A percentile compares a stretch with the other conserved stretches of the same genome.
Evolutionary conservation across 2,888 invertebrate species (phyloP).

Genomic region (Antheraea yamamai): DNA sequence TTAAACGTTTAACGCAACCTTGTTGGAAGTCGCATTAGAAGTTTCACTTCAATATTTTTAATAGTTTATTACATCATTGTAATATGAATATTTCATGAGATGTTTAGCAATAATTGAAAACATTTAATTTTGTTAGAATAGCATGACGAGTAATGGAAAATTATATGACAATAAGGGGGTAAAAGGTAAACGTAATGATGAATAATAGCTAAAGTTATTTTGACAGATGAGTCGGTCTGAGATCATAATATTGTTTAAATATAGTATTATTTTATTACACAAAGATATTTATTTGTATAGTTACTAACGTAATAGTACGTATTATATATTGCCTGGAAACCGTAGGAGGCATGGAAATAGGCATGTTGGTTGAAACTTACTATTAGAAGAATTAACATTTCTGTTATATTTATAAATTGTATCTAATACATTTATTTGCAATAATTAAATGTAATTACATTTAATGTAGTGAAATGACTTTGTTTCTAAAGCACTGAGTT

Average conservation of each 20-base stretch:
- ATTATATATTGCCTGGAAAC: not conserved
- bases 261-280: not conserved
- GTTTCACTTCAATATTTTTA: no score
- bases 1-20: no score
- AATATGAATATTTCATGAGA: not conserved
- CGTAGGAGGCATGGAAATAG: not conserved
- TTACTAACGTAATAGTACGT: not conserved
- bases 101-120: not conserved
- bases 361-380: not conserved
- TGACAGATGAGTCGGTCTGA: not conserved
- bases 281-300: not conserved
- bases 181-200: not conserved
- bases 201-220: not conserved
- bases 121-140: not conserved
- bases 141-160: not conserved
- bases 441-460: not conserved
- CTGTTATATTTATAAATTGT: no score
- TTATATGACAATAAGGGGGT: not conserved
- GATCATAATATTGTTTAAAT: conserved; percentile 3
- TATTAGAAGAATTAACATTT: not conserved
- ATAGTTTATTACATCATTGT: not conserved
- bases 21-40: no score
- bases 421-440: not conserved
- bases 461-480: not conserved
- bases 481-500: not conserved